phyloP scores from a whole-genome alignment of 2,797 vertebrate genomes.

The Coilia nasus region DNA sequence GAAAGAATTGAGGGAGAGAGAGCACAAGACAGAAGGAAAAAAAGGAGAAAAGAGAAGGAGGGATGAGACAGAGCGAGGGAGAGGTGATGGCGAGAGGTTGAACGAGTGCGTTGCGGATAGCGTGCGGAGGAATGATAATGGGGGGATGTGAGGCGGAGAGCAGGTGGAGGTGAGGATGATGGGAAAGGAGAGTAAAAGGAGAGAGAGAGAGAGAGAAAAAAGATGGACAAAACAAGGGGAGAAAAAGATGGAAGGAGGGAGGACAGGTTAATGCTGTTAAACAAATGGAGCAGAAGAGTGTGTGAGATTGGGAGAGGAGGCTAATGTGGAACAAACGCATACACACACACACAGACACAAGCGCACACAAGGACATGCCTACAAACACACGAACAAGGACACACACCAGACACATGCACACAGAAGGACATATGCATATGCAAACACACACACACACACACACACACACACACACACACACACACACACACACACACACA shows the following conservation, averaged over 20 bases:
- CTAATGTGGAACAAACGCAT: slow-evolving; percentile 7
- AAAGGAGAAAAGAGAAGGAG: background rate
- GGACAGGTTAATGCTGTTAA: slow-evolving; percentile 69
- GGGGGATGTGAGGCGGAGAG: background rate
- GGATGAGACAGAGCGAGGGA: slow-evolving; percentile 28
- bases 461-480: background rate
- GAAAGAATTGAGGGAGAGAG: background rate
- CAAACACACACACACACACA: background rate
- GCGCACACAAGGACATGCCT: background rate
- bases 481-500: background rate
- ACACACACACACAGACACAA: background rate
- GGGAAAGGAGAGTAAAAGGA: slow-evolving; percentile 42
- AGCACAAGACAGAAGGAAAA: slow-evolving; percentile 30
- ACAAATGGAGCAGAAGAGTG: slow-evolving; percentile 52
- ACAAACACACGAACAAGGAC: background rate
- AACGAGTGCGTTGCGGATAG: background rate
- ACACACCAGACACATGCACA: background rate
- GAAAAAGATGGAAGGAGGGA: slow-evolving; percentile 41
- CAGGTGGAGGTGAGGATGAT: slow-evolving; percentile 16
- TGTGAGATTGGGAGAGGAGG: slow-evolving; percentile 42
- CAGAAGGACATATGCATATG: background rate
- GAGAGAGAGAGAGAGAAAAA: slow-evolving; percentile 45
- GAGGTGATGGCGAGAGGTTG: background rate
- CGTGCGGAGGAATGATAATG: background rate
- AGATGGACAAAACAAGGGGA: background rate